phyloP scores from a whole-genome alignment of 2,797 vertebrate species.

The Spondyliosoma cantharus region DNA sequence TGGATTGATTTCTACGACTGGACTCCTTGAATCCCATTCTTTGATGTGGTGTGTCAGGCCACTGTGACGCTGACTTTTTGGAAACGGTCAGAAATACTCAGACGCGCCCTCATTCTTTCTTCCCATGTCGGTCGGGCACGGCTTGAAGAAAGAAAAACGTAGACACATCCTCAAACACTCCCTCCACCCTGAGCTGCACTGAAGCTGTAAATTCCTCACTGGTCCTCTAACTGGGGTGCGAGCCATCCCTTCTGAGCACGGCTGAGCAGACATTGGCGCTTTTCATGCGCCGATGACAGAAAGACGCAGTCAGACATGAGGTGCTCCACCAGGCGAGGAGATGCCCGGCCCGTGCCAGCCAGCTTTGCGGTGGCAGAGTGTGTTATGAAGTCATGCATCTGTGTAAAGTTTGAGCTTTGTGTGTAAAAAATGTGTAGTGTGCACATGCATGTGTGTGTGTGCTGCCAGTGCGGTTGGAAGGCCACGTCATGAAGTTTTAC shows the following conservation, averaged over 20 bases:
- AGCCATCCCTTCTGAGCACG: conserved; percentile 58
- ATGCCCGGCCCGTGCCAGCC: conserved; percentile 39
- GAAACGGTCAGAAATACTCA: conserved; percentile 54
- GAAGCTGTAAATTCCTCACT: conserved; percentile 81
- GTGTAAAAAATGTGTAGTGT: conserved; percentile 9
- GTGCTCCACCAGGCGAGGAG: conserved; percentile 38
- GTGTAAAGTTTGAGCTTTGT: conserved; percentile 20
- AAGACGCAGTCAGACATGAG: conserved; percentile 66
- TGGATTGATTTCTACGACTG: conserved; percentile 45
- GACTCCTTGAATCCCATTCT: conserved; percentile 21
- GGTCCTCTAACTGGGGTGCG: conserved; percentile 72
- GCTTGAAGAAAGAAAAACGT: conserved; percentile 48
- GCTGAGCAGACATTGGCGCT: conserved; percentile 71
- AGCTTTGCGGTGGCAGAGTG: conserved; percentile 37
- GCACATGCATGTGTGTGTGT: conserved; percentile 3
- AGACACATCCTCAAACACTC: conserved; percentile 57
- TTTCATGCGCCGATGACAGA: conserved; percentile 73
- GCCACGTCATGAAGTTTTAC: conserved; percentile 75
- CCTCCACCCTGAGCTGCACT: conserved; percentile 64
- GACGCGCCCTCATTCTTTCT: conserved; percentile 53
- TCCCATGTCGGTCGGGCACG: conserved; percentile 42
- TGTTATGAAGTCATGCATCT: conserved; percentile 46
- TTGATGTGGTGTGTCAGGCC: conserved; percentile 53
- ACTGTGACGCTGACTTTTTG: conserved; percentile 48
- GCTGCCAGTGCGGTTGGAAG: conserved; percentile 47